Conservation (phyloP, 2,888 invertebrate species). For the Entomobrya proxima region DNA sequence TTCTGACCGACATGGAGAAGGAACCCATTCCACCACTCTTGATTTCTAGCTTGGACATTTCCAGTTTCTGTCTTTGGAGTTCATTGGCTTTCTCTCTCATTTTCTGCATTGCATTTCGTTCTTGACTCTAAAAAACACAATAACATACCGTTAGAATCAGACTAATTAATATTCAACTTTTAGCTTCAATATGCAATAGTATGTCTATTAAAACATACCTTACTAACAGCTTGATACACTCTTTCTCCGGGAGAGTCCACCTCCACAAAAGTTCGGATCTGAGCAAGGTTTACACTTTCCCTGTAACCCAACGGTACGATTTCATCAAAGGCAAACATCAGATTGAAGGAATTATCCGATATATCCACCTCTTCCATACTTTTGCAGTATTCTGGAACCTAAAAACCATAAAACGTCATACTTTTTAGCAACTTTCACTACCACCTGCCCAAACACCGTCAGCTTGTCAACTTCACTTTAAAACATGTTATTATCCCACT, state of each 20-base stretch:
- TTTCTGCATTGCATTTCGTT: constrained; percentile 97
- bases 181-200: neutral
- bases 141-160: too few species aligned
- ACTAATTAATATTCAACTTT: too few species aligned
- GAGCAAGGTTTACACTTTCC: constrained; percentile 97
- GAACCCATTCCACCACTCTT: constrained; percentile 75
- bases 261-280: constrained; percentile 98
- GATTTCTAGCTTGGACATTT: constrained; percentile 87
- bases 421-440: too few species aligned
- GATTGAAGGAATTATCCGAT: constrained; percentile 95
- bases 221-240: constrained; percentile 95
- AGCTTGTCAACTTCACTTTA: too few species aligned
- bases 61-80: constrained; percentile 91
- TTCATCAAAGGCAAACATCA: constrained; percentile 99
- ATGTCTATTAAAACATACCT: constrained; percentile 79
- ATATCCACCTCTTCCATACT: constrained; percentile 96
- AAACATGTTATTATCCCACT: constrained; percentile 81
- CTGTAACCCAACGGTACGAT: constrained; percentile 99
- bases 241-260: constrained; percentile 99
- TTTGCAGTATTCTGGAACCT: constrained; percentile 99
- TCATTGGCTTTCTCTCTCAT: constrained; percentile 99
- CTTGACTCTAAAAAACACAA: constrained; percentile 86
- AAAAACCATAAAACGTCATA: constrained; percentile 53
- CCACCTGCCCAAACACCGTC: too few species aligned
- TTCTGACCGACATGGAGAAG: constrained; percentile 70